Conservation (phyloP, 1,140 invertebrate species). For the Trachymyrmex septentrionalis region DNA sequence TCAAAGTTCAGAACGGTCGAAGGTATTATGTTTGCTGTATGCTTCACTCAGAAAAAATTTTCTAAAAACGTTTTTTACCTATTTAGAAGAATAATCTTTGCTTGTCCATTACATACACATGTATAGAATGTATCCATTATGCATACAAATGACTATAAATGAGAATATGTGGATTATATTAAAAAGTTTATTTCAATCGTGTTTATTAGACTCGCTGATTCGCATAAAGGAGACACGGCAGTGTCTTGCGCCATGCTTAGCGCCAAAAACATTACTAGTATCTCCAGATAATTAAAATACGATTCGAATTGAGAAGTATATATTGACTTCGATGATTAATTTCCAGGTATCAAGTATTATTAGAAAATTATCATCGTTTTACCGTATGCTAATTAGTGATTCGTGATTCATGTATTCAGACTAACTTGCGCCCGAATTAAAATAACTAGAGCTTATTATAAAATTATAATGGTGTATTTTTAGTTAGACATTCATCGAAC, state of each 20-base stretch:
- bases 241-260: too few species aligned
- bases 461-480: constrained; percentile 43
- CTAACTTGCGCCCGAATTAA: constrained; percentile 29
- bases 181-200: neutral
- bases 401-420: neutral
- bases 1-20: neutral
- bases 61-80: neutral
- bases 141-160: neutral
- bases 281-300: constrained; percentile 31
- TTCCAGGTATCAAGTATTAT: neutral
- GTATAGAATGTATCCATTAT: neutral
- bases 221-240: too few species aligned
- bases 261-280: too few species aligned
- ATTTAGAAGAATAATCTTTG: neutral
- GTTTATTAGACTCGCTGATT: neutral
- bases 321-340: constrained; percentile 19
- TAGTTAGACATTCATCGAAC: constrained; percentile 22
- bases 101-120: neutral
- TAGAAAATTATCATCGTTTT: constrained; percentile 51
- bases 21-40: neutral
- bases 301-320: neutral
- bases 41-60: neutral
- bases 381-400: constrained; percentile 34
- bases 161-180: neutral
- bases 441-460: constrained; percentile 30